Base-by-base conservation (phyloP, 2,888 invertebrate genomes). In the Machimus atricapillus region DNA sequence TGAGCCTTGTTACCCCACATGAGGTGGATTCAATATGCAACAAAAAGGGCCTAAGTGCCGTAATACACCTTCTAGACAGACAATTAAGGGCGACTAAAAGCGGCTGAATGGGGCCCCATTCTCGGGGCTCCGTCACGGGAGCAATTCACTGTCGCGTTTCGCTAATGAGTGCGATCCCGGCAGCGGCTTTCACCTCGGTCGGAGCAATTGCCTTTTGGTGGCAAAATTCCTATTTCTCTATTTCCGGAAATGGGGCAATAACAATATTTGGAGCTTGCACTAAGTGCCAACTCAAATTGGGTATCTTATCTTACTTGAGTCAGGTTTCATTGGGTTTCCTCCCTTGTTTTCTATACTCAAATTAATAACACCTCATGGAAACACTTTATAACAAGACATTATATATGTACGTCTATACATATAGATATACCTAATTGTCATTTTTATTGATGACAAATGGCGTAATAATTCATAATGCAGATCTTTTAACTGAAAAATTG, bases 11-110 rank as follows among this genome's bases (percentile, higher is more conserved):
- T 74, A 74, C 73, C 85, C 74, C 23, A 85, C 85, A 82, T 85
- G 74, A 85, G 85, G 85, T 73, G 74, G 73, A 85, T 85, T 85
- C 85, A 85, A 85, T 85, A 85, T 16, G 40, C 43, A 85, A 85
- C 85, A 85, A 85, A 85, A 40, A 40, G 40, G 27, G 27, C 74
- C 85, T 85, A 74, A 85, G 85, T 85, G 46, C 85, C 85, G 85
- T 85, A 74, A 85, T 85, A 74, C 74, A 74, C 85, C 85, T 85
- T 85, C 46, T 85, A 85, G 85, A 85, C 85, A 85, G 74, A 85
- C 85, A 85, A 85, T 85, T 85, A 85, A 85, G 74, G 85, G 74
- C n/a, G 85, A 74, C 73, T 85, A 27, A 74, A 74, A 23, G 85
- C 31, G 12, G 31, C 46, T 74, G 43, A 85, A 85, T 85, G 40